Conservation (phyloP, 2,888 invertebrate species). For the Nephrotoma appendiculata region DNA sequence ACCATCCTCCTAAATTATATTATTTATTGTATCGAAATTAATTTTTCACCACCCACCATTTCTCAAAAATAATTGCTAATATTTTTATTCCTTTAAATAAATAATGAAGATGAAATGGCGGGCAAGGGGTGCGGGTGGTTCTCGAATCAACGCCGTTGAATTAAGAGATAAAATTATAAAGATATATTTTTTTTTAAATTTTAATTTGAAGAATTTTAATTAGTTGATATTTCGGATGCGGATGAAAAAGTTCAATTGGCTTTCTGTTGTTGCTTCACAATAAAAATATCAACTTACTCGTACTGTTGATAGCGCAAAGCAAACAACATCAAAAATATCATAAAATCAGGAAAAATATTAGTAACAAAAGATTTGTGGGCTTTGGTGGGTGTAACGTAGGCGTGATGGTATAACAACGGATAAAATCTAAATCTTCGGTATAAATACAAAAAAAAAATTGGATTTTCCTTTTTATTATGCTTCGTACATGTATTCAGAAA, state of each 20-base stretch:
- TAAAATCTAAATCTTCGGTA: not conserved
- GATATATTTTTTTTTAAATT: too few species aligned
- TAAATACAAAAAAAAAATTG: not conserved
- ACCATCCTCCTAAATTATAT: not conserved
- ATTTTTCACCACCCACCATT: not conserved
- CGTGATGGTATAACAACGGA: not conserved
- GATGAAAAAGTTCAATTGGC: too few species aligned
- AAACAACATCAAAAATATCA: not conserved
- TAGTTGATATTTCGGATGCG: too few species aligned
- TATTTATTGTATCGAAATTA: not conserved
- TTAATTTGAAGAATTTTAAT: too few species aligned
- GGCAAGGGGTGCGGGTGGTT: too few species aligned
- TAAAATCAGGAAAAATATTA: not conserved
- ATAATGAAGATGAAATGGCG: not conserved
- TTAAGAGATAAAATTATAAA: too few species aligned
- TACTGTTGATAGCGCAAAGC: too few species aligned
- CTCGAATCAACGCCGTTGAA: too few species aligned
- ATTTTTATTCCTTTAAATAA: not conserved
- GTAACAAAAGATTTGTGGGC: not conserved
- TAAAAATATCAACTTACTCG: too few species aligned
- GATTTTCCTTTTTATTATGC: not conserved
- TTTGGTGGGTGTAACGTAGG: not conserved
- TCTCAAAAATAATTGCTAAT: not conserved
- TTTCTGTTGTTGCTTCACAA: too few species aligned
- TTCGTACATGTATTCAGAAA: not conserved